Evolutionary conservation across 1,140 invertebrate species (phyloP), one percentile per base, ranked within the genome.

Genomic region (Eubasilissa regina): DNA sequence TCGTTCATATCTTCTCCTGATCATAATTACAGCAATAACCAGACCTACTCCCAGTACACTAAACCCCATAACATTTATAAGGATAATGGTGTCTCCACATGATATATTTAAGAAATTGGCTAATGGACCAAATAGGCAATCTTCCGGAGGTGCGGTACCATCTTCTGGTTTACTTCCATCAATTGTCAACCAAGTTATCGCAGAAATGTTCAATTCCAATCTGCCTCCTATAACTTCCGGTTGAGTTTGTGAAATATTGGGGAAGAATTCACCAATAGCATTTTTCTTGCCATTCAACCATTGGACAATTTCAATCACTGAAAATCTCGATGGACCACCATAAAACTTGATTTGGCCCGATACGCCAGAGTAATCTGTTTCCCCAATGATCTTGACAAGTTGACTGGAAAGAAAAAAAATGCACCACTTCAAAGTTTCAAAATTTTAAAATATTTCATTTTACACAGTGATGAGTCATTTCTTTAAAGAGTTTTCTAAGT

Each of bases 311-410:
- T 93, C 90, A 8, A 96, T 91, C 4, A 91, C 89, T 0, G 93
- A 93, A 60, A 92, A 89, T 43, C 95, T 87, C 0, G 95, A 95
- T 9, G 93, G 91, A 0, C 91, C 92, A 0, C 91, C 91, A 4
- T 89, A 84, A 85, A 96, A 97, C 77, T 91, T 90, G 4, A 97
- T 93, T 47, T 89, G 87, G 0, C 95, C 95, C 1, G 95, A 95
- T 0, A 96, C 93, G 3, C 95, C 95, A 35, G 91, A 84, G 84
- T 96, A 96, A 83, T 94, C 90, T 0, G 93, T 94, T 70, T 89
- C 84, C 55, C 89, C 85, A 45, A 93, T 89, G 4, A 92, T 85
- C 19, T 91, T 84, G 0, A 90, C 89, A 17, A 92, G 86, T 79
- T 89, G 86, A 58, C 90, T 90, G 62, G 19, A 88, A 88, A 77